Percentiles rank a stretch among this genome's conserved stretches.
These are phyloP conservation scores for Bugulina stolonifera DNA, from an alignment of 2,888 invertebrate species.

Conservation along the genomic window DNA sequence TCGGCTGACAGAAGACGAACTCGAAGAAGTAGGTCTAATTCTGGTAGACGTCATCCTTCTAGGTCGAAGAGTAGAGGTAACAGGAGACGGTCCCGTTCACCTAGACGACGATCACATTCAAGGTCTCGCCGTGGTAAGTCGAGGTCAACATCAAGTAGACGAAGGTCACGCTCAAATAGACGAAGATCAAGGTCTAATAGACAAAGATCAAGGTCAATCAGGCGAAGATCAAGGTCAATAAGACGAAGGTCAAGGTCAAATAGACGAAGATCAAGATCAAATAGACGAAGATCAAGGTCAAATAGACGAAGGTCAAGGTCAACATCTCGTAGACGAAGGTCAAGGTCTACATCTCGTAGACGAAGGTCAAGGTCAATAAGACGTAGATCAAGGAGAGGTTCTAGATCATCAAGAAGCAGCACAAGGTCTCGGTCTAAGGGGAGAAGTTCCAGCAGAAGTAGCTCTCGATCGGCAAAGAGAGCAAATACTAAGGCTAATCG, in stretches of 20 bases:
- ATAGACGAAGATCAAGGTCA: background rate
- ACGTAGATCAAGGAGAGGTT: background rate
- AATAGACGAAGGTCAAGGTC: background rate
- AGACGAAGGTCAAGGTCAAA: background rate
- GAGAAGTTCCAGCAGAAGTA: background rate
- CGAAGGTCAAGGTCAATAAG: background rate
- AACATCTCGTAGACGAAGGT: background rate
- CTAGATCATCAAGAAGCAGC: background rate
- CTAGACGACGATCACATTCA: background rate
- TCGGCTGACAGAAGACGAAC: no score
- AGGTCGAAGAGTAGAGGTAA: background rate
- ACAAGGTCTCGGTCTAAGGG: slow-evolving; percentile 14
- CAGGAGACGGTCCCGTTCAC: background rate
- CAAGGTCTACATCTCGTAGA: background rate
- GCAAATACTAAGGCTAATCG: background rate
- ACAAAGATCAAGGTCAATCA: background rate
- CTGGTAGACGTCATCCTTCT: no score
- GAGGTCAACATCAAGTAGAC: background rate
- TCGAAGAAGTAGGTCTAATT: no score
- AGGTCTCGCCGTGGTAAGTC: background rate
- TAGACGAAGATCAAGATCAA: background rate
- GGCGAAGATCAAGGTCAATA: background rate
- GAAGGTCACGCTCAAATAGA: background rate
- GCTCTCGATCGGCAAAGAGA: background rate
- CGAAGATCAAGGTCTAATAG: background rate